phyloP scores from a whole-genome alignment of 23 tunicate genomes.

The Styela plicata region DNA sequence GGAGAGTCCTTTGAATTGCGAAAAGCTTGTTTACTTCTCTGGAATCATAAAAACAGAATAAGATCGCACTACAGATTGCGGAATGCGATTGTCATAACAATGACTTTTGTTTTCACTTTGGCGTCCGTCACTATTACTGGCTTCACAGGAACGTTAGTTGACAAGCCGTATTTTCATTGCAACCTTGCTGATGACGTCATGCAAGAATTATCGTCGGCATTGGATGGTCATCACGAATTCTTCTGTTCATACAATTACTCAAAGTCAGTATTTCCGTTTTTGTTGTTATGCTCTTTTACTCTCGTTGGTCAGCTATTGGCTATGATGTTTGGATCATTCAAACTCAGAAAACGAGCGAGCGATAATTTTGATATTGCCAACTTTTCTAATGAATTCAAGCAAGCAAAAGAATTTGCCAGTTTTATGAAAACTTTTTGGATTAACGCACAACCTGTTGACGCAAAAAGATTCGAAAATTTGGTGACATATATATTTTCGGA shows the following conservation, averaged over 20 bases:
- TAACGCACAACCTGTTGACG: conserved; percentile 14
- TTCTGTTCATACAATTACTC: conserved; percentile 19
- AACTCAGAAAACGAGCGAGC: neutral
- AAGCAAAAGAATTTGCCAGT: conserved; percentile 8
- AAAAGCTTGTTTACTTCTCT: conserved; percentile 14
- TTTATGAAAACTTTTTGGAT: conserved; percentile 15
- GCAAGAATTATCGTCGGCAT: neutral
- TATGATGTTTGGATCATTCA: neutral
- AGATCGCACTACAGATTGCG: neutral
- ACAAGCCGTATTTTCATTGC: conserved; percentile 9
- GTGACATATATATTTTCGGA: neutral
- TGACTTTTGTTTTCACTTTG: neutral
- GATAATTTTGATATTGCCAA: neutral
- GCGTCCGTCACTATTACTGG: neutral
- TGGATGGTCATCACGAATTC: neutral
- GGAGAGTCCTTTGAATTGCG: conserved; percentile 21
- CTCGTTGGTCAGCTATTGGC: conserved; percentile 6
- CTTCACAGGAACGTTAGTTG: conserved; percentile 1
- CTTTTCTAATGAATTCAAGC: neutral
- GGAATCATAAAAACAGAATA: conserved; percentile 12
- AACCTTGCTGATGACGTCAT: neutral
- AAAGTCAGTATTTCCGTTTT: neutral
- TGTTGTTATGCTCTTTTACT: neutral
- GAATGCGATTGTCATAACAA: neutral
- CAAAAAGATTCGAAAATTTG: neutral